Evolutionary conservation across 2,888 invertebrate species (phyloP).

Genomic region (Pimpla rufipes): DNA sequence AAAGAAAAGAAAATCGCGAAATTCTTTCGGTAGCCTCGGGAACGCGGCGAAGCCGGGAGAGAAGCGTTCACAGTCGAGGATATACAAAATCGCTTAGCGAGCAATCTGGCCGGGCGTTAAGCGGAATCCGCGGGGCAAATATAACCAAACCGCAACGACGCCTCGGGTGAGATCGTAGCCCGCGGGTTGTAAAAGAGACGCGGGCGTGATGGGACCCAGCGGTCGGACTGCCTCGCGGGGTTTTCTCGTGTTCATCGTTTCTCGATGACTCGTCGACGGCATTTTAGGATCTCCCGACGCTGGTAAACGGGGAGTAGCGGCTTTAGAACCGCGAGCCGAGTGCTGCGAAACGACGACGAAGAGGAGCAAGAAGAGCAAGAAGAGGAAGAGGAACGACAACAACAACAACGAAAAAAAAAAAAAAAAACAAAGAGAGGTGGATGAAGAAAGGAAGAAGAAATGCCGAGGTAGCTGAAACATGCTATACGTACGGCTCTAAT

Average conservation of each 20-base stretch:
- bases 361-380: conserved; percentile 12
- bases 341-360: conserved; percentile 4
- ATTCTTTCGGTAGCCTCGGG: conserved; percentile 64
- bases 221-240: background rate
- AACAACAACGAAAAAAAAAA: conserved; percentile 12
- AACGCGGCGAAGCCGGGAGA: conserved; percentile 17
- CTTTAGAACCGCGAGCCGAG: background rate
- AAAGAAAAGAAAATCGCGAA: no score
- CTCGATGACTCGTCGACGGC: conserved; percentile 30
- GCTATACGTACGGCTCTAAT: conserved; percentile 48
- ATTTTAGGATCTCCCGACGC: conserved; percentile 21
- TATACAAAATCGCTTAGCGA: conserved; percentile 60
- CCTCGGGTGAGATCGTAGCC: conserved; percentile 25
- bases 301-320: conserved; percentile 24
- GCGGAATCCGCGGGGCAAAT: conserved; percentile 56
- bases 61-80: conserved; percentile 41
- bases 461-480: conserved; percentile 29
- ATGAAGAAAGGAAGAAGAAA: conserved; percentile 29
- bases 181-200: conserved; percentile 33
- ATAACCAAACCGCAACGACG: conserved; percentile 60
- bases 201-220: conserved; percentile 32
- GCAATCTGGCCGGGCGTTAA: conserved; percentile 49
- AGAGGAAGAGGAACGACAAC: background rate
- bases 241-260: conserved; percentile 18
- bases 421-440: background rate